Percentiles rank a stretch among this genome's conserved stretches.
Evolutionary conservation across 2,113 vertebrate genomes (phyloP).

Genomic region (Odocoileus hemionus): DNA sequence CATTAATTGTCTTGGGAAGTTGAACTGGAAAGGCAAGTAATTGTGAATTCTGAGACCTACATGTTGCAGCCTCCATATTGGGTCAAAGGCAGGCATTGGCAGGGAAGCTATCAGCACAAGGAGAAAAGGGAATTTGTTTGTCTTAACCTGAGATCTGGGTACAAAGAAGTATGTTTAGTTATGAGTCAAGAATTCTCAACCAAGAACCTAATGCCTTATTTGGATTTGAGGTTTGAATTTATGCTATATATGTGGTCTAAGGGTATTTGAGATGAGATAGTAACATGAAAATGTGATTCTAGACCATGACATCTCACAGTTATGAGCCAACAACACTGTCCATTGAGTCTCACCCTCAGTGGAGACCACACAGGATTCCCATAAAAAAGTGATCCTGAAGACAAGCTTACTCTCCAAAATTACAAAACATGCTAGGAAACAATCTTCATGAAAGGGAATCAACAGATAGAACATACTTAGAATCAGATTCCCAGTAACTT

Average conservation of each 20-base stretch:
- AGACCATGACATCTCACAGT: background rate
- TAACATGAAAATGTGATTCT: slow-evolving; percentile 26
- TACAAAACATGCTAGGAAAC: background rate
- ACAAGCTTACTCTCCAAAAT: background rate
- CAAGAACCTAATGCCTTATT: background rate
- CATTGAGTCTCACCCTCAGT: background rate
- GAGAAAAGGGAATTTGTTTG: background rate
- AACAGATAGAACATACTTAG: background rate
- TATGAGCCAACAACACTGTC: background rate
- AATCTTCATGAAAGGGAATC: background rate
- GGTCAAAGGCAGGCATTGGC: background rate
- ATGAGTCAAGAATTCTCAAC: slow-evolving; percentile 11
- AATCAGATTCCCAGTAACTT: background rate
- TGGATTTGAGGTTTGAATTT: slow-evolving; percentile 6
- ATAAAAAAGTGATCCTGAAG: background rate
- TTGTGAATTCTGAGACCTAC: background rate
- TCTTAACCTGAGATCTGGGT: background rate
- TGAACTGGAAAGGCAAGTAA: slow-evolving; percentile 6
- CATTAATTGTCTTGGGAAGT: background rate
- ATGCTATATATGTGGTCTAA: background rate
- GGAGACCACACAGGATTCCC: background rate
- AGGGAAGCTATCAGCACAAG: background rate
- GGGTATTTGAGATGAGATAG: background rate
- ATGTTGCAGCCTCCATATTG: background rate
- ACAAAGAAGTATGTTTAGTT: background rate